Evolutionary conservation across 2,888 invertebrate genomes (phyloP).

Genomic region (Unio delphinus): DNA sequence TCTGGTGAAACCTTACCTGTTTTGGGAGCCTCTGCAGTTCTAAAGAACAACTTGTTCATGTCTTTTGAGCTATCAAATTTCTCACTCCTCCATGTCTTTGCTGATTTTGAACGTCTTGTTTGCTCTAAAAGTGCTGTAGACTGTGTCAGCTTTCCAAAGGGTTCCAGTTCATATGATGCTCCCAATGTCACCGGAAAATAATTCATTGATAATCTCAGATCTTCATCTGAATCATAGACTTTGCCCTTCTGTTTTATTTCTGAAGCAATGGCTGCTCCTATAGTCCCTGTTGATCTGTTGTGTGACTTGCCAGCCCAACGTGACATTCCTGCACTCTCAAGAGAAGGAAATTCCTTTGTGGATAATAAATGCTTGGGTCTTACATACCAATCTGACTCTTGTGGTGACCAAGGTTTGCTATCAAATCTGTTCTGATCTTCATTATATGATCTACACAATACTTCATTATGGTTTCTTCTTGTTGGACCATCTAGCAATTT

Average conservation of each 20-base stretch:
- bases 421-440: slow-evolving; percentile 18
- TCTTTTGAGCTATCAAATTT: slow-evolving; percentile 24
- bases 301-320: background rate
- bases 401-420: slow-evolving; percentile 29
- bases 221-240: background rate
- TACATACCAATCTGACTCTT: slow-evolving; percentile 33
- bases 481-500: slow-evolving; percentile 3
- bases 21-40: slow-evolving; percentile 39
- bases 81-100: slow-evolving; percentile 21
- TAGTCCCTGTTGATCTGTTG: too few species aligned
- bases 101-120: slow-evolving; percentile 1
- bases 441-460: slow-evolving; percentile 23
- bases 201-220: slow-evolving; percentile 11
- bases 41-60: slow-evolving; percentile 41
- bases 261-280: too few species aligned
- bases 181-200: slow-evolving; percentile 40
- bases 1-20: slow-evolving; percentile 2
- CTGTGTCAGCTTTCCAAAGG: slow-evolving; percentile 14
- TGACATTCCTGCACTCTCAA: slow-evolving; percentile 25
- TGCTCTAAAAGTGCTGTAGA: slow-evolving; percentile 27
- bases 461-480: slow-evolving; percentile 5
- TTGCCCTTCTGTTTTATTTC: too few species aligned
- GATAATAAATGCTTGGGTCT: slow-evolving; percentile 29
- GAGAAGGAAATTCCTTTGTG: slow-evolving; percentile 27
- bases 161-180: slow-evolving; percentile 32